These are phyloP conservation scores for Strix uralensis DNA, from an alignment of 2,113 vertebrate genomes.

Conservation along the genomic window DNA sequence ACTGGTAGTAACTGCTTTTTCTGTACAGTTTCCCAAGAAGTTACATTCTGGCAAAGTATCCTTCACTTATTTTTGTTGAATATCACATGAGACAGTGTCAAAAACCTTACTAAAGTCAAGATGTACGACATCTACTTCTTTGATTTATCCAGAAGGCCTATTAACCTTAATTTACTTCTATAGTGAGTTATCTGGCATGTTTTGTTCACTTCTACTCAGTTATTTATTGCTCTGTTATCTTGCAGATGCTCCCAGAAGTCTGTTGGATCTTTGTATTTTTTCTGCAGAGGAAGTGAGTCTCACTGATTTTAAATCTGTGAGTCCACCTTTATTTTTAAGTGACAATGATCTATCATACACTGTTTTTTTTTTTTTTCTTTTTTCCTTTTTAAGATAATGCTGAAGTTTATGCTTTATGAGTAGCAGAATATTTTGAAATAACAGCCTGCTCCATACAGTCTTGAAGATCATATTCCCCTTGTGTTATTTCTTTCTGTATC, in stretches of 20 bases:
- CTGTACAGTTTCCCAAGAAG: neutral
- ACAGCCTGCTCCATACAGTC: neutral
- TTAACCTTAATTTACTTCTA: constrained; percentile 15
- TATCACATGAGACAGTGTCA: neutral
- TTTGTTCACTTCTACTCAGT: neutral
- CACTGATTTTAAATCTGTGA: neutral
- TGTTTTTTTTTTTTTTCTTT: rapidly evolving
- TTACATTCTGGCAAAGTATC: neutral
- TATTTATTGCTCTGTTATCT: neutral
- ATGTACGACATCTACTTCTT: neutral
- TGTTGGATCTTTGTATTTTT: neutral
- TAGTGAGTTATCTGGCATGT: neutral
- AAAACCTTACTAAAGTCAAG: neutral
- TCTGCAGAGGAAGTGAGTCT: neutral
- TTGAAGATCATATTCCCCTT: neutral
- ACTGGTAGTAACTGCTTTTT: neutral
- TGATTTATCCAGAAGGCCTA: neutral
- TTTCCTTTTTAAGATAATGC: neutral
- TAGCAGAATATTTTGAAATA: neutral
- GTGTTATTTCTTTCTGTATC: neutral
- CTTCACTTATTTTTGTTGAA: neutral
- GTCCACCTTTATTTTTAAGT: neutral
- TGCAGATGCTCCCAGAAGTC: neutral
- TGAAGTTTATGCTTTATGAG: neutral
- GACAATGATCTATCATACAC: neutral